These are phyloP conservation scores for Atractosteus spatula DNA, from an alignment of 2,113 vertebrate species.

Conservation along the genomic window DNA sequence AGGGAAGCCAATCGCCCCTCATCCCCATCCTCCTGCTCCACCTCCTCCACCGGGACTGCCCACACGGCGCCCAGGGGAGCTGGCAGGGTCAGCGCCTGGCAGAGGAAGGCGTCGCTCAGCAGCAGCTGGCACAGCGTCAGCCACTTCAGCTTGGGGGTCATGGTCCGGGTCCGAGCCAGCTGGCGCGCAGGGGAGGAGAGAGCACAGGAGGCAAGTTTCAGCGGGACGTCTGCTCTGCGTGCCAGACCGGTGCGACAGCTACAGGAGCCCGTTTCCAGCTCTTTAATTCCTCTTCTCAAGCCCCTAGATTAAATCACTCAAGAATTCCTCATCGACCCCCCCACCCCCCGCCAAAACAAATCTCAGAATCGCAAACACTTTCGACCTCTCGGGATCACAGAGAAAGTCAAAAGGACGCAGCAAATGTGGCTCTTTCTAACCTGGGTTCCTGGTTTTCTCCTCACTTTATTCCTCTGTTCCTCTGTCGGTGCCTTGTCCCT, in stretches of 20 bases:
- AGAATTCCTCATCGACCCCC: conserved; percentile 37
- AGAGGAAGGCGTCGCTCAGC: conserved; percentile 49
- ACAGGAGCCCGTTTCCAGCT: neutral
- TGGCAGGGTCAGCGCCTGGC: conserved; percentile 31
- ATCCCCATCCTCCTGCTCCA: conserved; percentile 10
- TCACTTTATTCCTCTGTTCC: no score
- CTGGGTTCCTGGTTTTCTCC: no score
- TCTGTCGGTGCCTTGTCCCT: no score
- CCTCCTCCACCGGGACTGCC: neutral
- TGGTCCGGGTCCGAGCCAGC: conserved; percentile 16
- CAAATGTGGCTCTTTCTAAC: no score
- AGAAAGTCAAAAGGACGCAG: no score
- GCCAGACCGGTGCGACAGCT: neutral
- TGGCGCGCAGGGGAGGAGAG: no score
- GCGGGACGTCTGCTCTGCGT: neutral
- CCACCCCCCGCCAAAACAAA: conserved; percentile 27
- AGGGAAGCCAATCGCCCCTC: conserved; percentile 18
- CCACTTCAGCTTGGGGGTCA: conserved; percentile 53
- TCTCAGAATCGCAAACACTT: neutral
- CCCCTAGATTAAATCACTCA: neutral
- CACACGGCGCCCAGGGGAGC: conserved; percentile 11
- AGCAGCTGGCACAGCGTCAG: conserved; percentile 59
- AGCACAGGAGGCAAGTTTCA: neutral
- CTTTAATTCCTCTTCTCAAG: neutral
- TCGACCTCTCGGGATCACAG: no score